A percentile compares a stretch with the other conserved stretches of the same genome.
These are phyloP conservation scores for Drosophila kuntzei DNA, from an alignment of 2,888 invertebrate genomes.

Conservation along the genomic window DNA sequence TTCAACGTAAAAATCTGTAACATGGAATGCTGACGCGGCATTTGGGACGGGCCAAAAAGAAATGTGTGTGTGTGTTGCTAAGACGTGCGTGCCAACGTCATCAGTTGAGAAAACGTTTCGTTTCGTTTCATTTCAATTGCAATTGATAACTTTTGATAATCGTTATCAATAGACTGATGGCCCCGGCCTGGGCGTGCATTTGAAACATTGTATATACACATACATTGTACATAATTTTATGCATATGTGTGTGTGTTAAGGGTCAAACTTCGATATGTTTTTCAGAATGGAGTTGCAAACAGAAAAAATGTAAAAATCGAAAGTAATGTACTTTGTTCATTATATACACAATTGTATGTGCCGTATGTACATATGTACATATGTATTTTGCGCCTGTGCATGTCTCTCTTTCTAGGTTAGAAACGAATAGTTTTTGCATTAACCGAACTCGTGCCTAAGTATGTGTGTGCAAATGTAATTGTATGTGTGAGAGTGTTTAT, in stretches of 20 bases:
- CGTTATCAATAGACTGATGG: conserved; percentile 31
- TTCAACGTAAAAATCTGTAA: conserved; percentile 47
- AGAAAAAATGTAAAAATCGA: conserved; percentile 23
- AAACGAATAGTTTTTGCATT: conserved; percentile 58
- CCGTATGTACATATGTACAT: conserved; percentile 6
- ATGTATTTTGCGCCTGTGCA: conserved; percentile 50
- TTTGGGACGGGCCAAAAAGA: conserved; percentile 25
- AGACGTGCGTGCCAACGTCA: conserved; percentile 53
- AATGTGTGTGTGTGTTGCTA: conserved; percentile 18
- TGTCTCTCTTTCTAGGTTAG: conserved; percentile 64
- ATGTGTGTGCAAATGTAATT: conserved; percentile 14
- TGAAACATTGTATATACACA: conserved; percentile 12
- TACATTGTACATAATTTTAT: conserved; percentile 7
- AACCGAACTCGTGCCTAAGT: conserved; percentile 33
- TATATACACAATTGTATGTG: conserved; percentile 2
- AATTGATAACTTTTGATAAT: conserved; percentile 34
- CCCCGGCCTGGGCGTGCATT: conserved; percentile 16
- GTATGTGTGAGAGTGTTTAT: conserved; percentile 32
- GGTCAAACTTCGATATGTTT: conserved; percentile 26
- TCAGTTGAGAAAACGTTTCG: conserved; percentile 17
- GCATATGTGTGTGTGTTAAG: neutral
- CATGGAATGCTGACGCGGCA: conserved; percentile 59
- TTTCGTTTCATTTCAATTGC: conserved; percentile 17
- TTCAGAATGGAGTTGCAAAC: neutral
- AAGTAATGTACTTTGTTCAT: conserved; percentile 28